phyloP scores from a whole-genome alignment of 2,797 vertebrate genomes.

The Danio tinwini region DNA sequence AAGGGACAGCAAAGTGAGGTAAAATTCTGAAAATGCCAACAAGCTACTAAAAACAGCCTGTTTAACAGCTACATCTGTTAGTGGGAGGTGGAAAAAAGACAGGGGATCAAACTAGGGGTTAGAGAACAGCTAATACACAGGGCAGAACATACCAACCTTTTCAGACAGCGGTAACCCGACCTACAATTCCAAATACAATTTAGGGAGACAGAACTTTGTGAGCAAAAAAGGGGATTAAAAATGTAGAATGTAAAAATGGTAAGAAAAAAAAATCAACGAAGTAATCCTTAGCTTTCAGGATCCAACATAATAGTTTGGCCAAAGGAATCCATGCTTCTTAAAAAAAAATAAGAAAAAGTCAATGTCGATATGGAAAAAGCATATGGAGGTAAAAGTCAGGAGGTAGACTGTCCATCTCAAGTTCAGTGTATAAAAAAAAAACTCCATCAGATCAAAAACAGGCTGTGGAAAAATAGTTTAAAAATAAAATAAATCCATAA shows the following conservation, averaged over 20 bases:
- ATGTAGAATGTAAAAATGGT: conserved; percentile 70
- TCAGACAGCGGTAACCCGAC: conserved; percentile 99
- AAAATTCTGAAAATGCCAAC: conserved; percentile 81
- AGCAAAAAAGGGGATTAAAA: conserved; percentile 81
- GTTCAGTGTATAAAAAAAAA: conserved; percentile 16
- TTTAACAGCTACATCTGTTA: conserved; percentile 91
- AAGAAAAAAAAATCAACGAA: conserved; percentile 61
- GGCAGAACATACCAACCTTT: conserved; percentile 99
- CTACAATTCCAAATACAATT: conserved; percentile 99
- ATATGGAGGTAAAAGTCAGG: conserved; percentile 30
- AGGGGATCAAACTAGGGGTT: conserved; percentile 92
- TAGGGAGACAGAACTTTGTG: conserved; percentile 98
- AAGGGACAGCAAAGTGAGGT: conserved; percentile 68
- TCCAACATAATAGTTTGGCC: conserved; percentile 58
- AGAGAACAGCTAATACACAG: conserved; percentile 98
- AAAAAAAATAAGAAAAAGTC: conserved; percentile 33
- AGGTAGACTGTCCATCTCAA: conserved; percentile 24
- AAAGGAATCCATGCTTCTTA: conserved; percentile 46
- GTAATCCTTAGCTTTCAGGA: conserved; percentile 75
- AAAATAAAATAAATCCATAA: conserved; percentile 41
- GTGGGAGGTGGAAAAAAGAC: conserved; percentile 85
- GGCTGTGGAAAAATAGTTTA: background rate
- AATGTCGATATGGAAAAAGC: conserved; percentile 22
- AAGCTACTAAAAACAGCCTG: conserved; percentile 78
- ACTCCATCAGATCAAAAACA: conserved; percentile 29